Base-by-base conservation (phyloP, 1,140 invertebrate genomes). In the Caerostris extrusa region DNA sequence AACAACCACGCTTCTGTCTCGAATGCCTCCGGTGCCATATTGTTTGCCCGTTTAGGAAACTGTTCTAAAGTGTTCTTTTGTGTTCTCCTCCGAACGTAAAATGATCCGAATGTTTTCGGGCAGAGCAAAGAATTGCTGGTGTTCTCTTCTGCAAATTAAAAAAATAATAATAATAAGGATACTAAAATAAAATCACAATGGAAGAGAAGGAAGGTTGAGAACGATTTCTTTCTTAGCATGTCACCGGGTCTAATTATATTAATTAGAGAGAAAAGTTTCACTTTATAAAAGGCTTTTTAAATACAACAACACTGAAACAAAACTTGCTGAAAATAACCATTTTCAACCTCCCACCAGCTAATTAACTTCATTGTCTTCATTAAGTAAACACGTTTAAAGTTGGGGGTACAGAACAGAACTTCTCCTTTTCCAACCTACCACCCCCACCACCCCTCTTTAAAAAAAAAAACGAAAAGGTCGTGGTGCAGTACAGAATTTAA, bases 361-460 rank as follows among this genome's bases (percentile, higher is more conserved):
- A 93, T 93, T 93, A 93, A 77, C 82, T 61, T 61, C 91, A 87
- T 93, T 93, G 91, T 93, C 64, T 93, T 93, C 85, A 93, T 93
- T 93, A 93, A 87, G 67, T 77, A 93, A 93, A 93, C 85, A 87
- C 85, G 58, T 93, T 91, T 91, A 91, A 91, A 91, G 90, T 91
- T 57, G 81, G 90, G 56, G 82, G 82, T 53, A 14, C 71, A 12
- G 56, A 14, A 12, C 34, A 34, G 34, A 34, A 34, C 34, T 34
- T 34, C 34, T 2, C 12, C 53, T 17, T 19, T 34, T 58, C 56
- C 67, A 64, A 88, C 50, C 60, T 17, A 14, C 14, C 12, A 58
- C 55, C 34, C 64, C 53, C 56, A 56, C 53, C 56, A 55, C 53
- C 56, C 34, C 81, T 83, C 56, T 56, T n/a, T 83, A n/a, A 83